Evolutionary conservation across 2,888 invertebrate genomes (phyloP).

Genomic region (Nezara viridula): DNA sequence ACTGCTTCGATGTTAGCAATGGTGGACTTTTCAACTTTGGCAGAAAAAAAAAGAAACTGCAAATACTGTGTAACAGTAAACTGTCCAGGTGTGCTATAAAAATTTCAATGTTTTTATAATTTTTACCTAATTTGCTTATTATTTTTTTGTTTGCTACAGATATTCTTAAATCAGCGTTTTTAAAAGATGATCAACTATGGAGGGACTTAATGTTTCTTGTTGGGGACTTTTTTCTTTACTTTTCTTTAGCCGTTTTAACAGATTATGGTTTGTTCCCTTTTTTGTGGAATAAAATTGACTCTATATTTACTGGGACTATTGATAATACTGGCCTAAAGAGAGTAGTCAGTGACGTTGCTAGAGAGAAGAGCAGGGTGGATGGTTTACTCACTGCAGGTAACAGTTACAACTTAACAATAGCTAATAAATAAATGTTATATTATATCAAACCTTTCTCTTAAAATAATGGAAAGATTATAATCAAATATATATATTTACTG

Average conservation of each 20-base stretch:
- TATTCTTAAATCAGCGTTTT: neutral
- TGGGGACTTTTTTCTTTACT: neutral
- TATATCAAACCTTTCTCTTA: no score
- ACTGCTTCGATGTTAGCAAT: neutral
- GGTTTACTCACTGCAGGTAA: neutral
- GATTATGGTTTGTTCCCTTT: neutral
- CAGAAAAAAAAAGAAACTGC: neutral
- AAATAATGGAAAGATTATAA: no score
- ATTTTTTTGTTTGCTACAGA: neutral
- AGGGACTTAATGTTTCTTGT: neutral
- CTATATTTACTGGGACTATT: neutral
- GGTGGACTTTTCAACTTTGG: neutral
- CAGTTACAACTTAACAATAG: neutral
- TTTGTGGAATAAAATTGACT: neutral
- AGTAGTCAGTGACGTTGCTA: neutral
- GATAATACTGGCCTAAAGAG: neutral
- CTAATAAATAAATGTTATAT: neutral
- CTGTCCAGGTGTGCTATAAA: neutral
- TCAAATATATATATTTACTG: no score
- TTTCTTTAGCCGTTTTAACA: neutral
- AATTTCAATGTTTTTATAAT: neutral
- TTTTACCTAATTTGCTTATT: neutral
- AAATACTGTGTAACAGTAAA: neutral
- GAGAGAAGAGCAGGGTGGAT: neutral
- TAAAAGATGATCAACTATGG: neutral